A percentile compares a stretch with the other conserved stretches of the same genome.
Conservation (phyloP, 2,888 invertebrate species). For the Chloroclystis v-ata region DNA sequence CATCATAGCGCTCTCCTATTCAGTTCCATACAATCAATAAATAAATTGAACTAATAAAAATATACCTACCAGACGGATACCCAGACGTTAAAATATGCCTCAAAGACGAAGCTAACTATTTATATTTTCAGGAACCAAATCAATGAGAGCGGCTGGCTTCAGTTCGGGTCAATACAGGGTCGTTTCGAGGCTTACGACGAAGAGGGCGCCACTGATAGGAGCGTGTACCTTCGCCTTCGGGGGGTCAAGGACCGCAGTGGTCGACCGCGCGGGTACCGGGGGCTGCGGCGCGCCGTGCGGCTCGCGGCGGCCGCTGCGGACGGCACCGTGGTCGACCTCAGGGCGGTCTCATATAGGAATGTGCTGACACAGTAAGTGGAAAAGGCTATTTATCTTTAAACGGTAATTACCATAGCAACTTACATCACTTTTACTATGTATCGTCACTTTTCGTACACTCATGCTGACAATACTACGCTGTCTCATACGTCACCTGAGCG, state of each 20-base stretch:
- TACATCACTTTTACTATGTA: too few species aligned
- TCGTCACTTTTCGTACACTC: too few species aligned
- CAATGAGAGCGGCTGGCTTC: slow-evolving; percentile 75
- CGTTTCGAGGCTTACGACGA: slow-evolving; percentile 67
- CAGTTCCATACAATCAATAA: too few species aligned
- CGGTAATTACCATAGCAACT: too few species aligned
- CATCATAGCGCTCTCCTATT: too few species aligned
- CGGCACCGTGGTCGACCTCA: slow-evolving; percentile 78
- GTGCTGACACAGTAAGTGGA: slow-evolving; percentile 77
- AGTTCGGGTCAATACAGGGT: slow-evolving; percentile 81
- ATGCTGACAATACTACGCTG: too few species aligned
- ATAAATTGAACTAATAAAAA: too few species aligned
- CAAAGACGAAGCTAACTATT: too few species aligned
- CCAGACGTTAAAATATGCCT: too few species aligned
- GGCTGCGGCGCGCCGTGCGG: slow-evolving; percentile 46
- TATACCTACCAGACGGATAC: too few species aligned
- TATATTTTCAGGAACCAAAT: slow-evolving; percentile 55
- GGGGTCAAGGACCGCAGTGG: slow-evolving; percentile 70
- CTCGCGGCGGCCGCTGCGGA: slow-evolving; percentile 65
- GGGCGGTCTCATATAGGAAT: slow-evolving; percentile 69
- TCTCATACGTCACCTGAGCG: too few species aligned
- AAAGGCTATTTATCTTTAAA: too few species aligned
- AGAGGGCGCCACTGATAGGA: slow-evolving; percentile 45
- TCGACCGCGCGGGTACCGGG: slow-evolving; percentile 45
- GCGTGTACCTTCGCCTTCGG: slow-evolving; percentile 68